phyloP scores from a whole-genome alignment of 2,797 vertebrate species.

The Lophius americanus region DNA sequence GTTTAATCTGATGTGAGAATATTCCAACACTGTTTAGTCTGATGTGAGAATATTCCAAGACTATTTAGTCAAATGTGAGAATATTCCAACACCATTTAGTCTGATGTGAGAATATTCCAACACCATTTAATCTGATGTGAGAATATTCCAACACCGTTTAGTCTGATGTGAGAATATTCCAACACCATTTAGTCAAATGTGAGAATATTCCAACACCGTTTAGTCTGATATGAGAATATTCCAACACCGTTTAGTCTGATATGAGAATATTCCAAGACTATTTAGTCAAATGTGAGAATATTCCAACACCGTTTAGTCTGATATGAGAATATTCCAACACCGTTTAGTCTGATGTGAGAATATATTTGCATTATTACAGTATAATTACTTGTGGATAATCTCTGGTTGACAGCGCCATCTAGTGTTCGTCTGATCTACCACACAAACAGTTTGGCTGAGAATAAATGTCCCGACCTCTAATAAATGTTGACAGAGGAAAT shows the following conservation, averaged over 20 bases:
- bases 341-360: background rate
- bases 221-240: no score
- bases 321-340: background rate
- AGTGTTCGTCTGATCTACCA: background rate
- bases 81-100: background rate
- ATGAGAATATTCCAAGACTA: background rate
- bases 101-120: no score
- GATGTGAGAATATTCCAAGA: no score
- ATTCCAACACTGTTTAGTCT: no score
- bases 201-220: background rate
- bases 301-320: background rate
- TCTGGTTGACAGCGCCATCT: constrained; percentile 55
- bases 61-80: no score
- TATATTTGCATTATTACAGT: background rate
- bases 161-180: background rate
- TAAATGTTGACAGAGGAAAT: background rate
- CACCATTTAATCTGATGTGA: no score
- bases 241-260: background rate
- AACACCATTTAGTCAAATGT: background rate
- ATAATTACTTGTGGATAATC: background rate
- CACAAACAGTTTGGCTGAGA: no score
- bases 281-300: no score
- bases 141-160: no score
- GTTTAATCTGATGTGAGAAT: no score
- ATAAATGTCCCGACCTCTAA: no score